Base-by-base conservation (phyloP, 1,140 invertebrate genomes). In the Platyura marginata region DNA sequence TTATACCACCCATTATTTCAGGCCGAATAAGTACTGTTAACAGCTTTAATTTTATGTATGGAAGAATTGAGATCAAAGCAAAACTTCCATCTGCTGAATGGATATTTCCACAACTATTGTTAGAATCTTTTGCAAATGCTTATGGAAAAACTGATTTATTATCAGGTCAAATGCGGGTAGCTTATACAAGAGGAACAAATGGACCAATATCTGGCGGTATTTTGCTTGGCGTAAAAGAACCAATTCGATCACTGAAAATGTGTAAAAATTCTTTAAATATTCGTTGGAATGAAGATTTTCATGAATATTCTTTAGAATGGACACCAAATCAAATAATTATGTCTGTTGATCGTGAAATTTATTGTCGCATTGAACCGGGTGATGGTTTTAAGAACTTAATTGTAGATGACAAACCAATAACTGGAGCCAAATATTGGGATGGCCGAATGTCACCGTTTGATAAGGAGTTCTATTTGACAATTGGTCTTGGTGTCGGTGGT, bases 51-150 rank as follows among this genome's bases (percentile, higher is more conserved):
- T 77, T 78, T 46, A 67, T 63, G 38, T 83, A 78, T 48, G 80
- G 79, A 13, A 67, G 65, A 35, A 67, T 83, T 2, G 78, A 81
- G 51, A 65, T 83, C 8, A 62, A 68, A 10, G 80, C 80, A 0
- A 80, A 77, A 53, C 63, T 83, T 57, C 79, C 80, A 0, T 56
- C 61, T 36, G 77, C 78, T 15, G 71, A 79, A 49, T 84, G 78
- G 76, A 47, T 82, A 1, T 77, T 75, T 65, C 78, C 80, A 49
- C 69, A 72, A 52, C 43, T 74, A n/a, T 69, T 59, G 53, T 51
- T 74, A 11, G 56, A 68, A 39, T 67, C 71, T 1, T 53, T 49
- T 8, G 48, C 60, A 8, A 49, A 46, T 9, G 46, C 47, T 11
- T 69, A 72, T 42, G 69, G 68, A 13, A 13, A 6, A 2, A 19